A percentile compares a stretch with the other conserved stretches of the same genome.
Conservation (phyloP, 2,888 invertebrate genomes). For the Drosophila phalerata region DNA sequence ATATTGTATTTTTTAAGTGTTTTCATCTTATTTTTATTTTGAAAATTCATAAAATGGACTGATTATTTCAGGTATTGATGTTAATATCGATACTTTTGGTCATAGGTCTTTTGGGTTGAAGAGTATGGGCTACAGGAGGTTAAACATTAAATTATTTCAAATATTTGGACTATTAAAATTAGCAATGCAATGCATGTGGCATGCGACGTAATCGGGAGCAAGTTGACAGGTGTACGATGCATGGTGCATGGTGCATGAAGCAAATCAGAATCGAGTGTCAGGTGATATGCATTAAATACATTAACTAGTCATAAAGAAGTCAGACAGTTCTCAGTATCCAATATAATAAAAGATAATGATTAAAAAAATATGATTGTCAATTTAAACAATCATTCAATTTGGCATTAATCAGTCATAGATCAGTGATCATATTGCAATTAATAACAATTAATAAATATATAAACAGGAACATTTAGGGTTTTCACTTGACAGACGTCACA, state of each 20-base stretch:
- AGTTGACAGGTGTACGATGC: not conserved
- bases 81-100: not conserved
- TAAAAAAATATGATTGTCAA: no score
- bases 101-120: not conserved
- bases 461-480: no score
- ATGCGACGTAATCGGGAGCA: not conserved
- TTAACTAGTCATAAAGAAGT: not conserved
- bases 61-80: no score
- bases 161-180: constrained; percentile 23
- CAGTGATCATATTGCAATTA: no score
- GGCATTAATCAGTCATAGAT: no score
- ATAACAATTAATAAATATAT: no score
- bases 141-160: constrained; percentile 43
- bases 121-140: not conserved
- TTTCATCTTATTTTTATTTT: no score
- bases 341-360: no score
- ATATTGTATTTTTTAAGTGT: not conserved
- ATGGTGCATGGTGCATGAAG: no score
- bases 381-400: no score
- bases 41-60: no score
- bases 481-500: no score
- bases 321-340: not conserved
- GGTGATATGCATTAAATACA: not conserved
- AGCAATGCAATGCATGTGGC: constrained; percentile 11
- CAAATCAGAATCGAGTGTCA: not conserved